Evolutionary conservation across 1,140 invertebrate species (phyloP).

Genomic region (Cyrtorhinus lividipennis): DNA sequence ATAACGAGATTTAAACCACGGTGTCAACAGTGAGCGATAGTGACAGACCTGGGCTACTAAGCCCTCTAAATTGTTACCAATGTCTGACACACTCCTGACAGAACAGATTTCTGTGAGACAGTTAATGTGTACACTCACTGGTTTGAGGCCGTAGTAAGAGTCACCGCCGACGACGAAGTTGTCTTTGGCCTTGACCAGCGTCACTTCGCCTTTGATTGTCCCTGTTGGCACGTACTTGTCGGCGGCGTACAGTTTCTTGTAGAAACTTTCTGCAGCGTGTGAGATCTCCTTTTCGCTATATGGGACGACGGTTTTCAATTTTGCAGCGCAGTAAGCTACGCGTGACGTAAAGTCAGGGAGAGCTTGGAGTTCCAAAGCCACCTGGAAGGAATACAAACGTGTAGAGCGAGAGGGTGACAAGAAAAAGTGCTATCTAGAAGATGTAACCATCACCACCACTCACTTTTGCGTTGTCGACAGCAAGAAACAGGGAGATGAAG

Average conservation of each 20-base stretch:
- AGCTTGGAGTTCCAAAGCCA: conserved; percentile 39
- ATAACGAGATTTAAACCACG: too few relatives aligned
- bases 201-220: conserved; percentile 51
- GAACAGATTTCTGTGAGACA: too few relatives aligned
- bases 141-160: conserved; percentile 63
- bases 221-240: conserved; percentile 52
- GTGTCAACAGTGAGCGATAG: too few relatives aligned
- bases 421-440: too few relatives aligned
- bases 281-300: background rate
- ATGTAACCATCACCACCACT: too few relatives aligned
- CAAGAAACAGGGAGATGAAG: conserved; percentile 66
- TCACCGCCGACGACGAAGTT: conserved; percentile 49
- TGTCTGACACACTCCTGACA: too few relatives aligned
- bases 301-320: conserved; percentile 47
- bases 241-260: conserved; percentile 53
- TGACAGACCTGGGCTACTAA: too few relatives aligned
- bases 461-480: conserved; percentile 58
- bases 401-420: too few relatives aligned
- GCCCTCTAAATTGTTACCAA: too few relatives aligned
- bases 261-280: conserved; percentile 39
- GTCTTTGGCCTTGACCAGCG: too few relatives aligned
- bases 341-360: conserved; percentile 37
- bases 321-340: conserved; percentile 34
- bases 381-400: too few relatives aligned
- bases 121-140: conserved; percentile 43